A percentile compares a stretch with the other conserved stretches of the same genome.
Evolutionary conservation across 2,113 vertebrate genomes (phyloP).

Genomic region (Upupa epops): DNA sequence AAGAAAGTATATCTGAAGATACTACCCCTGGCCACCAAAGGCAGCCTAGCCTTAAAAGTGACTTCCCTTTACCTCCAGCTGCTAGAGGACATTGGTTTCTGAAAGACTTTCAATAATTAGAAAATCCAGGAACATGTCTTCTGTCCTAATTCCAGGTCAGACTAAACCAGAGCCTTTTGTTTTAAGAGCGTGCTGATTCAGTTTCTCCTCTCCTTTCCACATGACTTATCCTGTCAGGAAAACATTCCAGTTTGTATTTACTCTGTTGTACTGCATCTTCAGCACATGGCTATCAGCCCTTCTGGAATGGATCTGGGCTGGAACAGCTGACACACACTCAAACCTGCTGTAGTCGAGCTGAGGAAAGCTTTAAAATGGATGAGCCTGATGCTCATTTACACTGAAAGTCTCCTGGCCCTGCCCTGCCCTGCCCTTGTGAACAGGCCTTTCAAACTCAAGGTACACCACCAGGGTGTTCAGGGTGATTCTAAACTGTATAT

Average conservation of each 20-base stretch:
- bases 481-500: neutral
- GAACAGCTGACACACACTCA: neutral
- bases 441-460: neutral
- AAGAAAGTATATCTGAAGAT: neutral
- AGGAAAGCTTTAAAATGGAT: neutral
- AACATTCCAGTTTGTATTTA: neutral
- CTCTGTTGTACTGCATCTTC: neutral
- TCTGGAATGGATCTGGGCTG: neutral
- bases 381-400: neutral
- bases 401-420: neutral
- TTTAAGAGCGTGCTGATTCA: neutral
- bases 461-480: neutral
- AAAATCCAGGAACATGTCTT: neutral
- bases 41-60: neutral
- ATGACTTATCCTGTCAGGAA: neutral
- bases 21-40: neutral
- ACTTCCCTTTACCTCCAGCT: neutral
- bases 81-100: neutral
- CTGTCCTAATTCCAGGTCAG: neutral
- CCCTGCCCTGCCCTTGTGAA: neutral
- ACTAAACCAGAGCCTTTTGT: neutral
- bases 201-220: neutral
- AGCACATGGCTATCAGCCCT: neutral
- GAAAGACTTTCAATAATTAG: neutral
- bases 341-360: neutral